Conservation (phyloP, 2,888 invertebrate species). For the Desoria tigrina region DNA sequence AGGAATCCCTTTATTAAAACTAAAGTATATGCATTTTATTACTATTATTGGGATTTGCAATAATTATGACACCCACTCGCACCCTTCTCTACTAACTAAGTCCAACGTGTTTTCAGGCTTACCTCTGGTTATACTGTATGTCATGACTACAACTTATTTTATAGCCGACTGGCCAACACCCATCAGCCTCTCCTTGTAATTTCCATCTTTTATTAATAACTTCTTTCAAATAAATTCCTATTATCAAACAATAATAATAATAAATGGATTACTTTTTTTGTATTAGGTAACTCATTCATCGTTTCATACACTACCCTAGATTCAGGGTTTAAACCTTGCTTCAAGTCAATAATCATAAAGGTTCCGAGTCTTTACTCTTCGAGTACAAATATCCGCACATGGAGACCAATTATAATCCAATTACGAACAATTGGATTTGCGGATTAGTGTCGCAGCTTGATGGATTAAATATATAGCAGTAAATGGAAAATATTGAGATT, state of each 20-base stretch:
- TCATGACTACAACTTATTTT: background rate
- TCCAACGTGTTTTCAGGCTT: constrained; percentile 3
- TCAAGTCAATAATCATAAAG: too few relatives aligned
- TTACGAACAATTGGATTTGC: too few relatives aligned
- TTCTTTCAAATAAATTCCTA: background rate
- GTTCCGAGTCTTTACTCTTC: too few relatives aligned
- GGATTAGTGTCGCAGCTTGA: too few relatives aligned
- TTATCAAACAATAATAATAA: too few relatives aligned
- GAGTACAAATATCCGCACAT: too few relatives aligned
- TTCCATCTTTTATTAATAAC: background rate
- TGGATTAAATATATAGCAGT: too few relatives aligned
- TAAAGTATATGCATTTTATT: constrained; percentile 9
- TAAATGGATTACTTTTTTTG: background rate
- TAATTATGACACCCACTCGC: constrained; percentile 11
- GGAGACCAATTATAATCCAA: too few relatives aligned
- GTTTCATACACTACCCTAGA: background rate
- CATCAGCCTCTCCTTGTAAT: constrained; percentile 17
- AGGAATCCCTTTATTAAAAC: too few relatives aligned
- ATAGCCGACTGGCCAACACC: constrained; percentile 17
- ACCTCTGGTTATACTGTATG: constrained; percentile 1
- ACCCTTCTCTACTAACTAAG: constrained; percentile 4
- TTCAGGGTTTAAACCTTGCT: too few relatives aligned
- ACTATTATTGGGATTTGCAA: background rate
- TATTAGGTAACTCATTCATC: background rate
- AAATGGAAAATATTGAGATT: too few relatives aligned